Base-by-base conservation (phyloP, 64 coral and sea anemone genomes). In the Dendronephthya gigantea region DNA sequence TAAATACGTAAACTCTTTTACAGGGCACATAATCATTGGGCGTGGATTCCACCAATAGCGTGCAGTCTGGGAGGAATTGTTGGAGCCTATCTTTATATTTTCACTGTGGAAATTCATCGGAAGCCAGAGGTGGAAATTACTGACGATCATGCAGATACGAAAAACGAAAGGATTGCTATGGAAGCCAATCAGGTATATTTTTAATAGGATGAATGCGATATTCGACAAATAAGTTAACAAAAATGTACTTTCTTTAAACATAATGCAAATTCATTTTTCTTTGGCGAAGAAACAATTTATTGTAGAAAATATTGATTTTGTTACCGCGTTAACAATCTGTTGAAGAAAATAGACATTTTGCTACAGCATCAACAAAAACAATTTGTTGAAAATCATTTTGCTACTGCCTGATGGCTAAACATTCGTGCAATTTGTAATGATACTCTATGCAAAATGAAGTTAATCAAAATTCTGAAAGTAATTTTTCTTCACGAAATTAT, bases 11-110 rank as follows among this genome's bases (percentile, higher is more conserved):
- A 14, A 15, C 2, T 39, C 9, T 39, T 0, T 33, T 33, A 39
- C 30, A 79, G 72, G 22, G 72, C 72, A 34, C 30, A 39, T 12
- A 34, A 79, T 79, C 72, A 39, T 34, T 79, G 72, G 72, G 25
- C 72, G 27, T 79, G 72, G 72, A 79, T 79, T 12, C 72, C 72
- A 28, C 72, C 72, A 36, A 34, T 79, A 36, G 72, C 72, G 32
- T 36, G 32, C 72, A 79, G 72, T 1, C 72, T 79, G 0, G 72
- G 72, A 16, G 72, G 72, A 4, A 17, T 79, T 9, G 8, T 19
- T 34, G 72, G 72, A 15, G 72, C 72, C 0, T 79, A 79, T 39
- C 72, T 79, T 12, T 79, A 79, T 39, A 79, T 79, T 4, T 79
- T 79, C 15, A 34, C 36, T 0, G 72, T 79, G 30, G 72, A 79